Base-by-base conservation (phyloP, 2,888 invertebrate species). In the Formica aserva region DNA sequence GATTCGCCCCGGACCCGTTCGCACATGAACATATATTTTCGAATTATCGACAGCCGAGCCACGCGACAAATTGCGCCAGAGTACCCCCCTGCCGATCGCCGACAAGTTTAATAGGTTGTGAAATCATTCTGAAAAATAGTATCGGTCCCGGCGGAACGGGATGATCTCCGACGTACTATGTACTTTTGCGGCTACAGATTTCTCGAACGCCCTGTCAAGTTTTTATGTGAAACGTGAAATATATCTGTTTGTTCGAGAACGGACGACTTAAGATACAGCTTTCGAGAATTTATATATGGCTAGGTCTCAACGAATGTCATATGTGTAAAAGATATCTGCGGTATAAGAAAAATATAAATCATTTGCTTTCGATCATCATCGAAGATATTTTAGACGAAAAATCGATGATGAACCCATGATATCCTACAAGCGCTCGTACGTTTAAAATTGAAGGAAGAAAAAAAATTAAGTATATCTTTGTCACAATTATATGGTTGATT, bases 41-140 rank as follows among this genome's bases (percentile, higher is more conserved):
- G 89, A 92, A 92, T 92, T 92, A 91, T 92, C 92, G 92, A 91
- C 92, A 91, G 89, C 80, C 82, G 78, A 80, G 69, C 85, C 89
- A 82, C 89, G 87, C 89, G 91, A 92, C 92, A 91, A 92, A 92
- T 92, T 88, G 90, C 83, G 52, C 85, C 85, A 84, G 87, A 86
- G 86, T 87, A 81, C 72, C 85, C 84, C 76, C 69, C 88, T 76
- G 85, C 83, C 74, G 88, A 85, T 91, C 88, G 88, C 32, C 88
- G 91, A 90, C 90, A 87, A 89, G 89, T 91, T 90, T 89, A 91
- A 90, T 90, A 91, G 88, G 81, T 91, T 86, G 90, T 90, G 90
- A 90, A 91, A 91, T 90, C 91, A 86, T 91, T 91, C 74, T 88
- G 91, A 87, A 91, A 90, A 90, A 90, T 89, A 86, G 89, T 76